Base-by-base conservation (phyloP, 2,113 vertebrate genomes). In the Gorilla gorilla region DNA sequence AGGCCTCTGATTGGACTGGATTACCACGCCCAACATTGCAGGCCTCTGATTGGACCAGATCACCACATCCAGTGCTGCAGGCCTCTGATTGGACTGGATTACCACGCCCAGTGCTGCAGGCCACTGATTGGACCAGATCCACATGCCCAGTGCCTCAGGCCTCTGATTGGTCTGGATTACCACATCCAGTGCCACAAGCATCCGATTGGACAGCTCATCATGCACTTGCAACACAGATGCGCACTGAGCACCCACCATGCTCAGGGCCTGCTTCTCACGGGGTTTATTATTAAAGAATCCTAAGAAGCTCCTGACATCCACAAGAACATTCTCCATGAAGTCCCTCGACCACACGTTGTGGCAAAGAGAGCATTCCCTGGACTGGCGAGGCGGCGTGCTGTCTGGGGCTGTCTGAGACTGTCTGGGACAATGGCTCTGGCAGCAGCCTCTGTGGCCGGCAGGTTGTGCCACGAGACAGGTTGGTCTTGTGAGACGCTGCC, bases 61-160 rank as follows among this genome's bases (percentile, higher is more conserved):
- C 45, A 52, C 55, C 55, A 8, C 0, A 0, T 0, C 8, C 6
- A 57, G 18, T 20, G 16, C 4, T 0, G 55, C 55, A 57, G 55
- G 20, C 55, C 20, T 57, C 55, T 57, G 55, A 22, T 22, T 57
- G 55, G 55, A 22, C 0, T 7, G 22, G 55, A 20, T 61, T 2
- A 22, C 23, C 25, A 61, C 3, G 0, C 25, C 59, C 59, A 61
- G 10, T 27, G 59, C 25, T 2, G 59, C 25, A 27, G 59, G 25
- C 25, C 10, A 12, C 10, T 61, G 10, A 27, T 61, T 61, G 59
- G 59, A 27, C 59, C 25, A 30, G 25, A 30, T 12, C 25, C 0
- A 0, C 0, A 2, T 30, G 27, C 61, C 59, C 61, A 64, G 61
- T 30, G 61, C 61, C 0, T 5, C 61, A 13, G 12, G 27, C 27